These are phyloP conservation scores for Papilio gigon DNA, from an alignment of 2,888 invertebrate species.

Conservation along the genomic window DNA sequence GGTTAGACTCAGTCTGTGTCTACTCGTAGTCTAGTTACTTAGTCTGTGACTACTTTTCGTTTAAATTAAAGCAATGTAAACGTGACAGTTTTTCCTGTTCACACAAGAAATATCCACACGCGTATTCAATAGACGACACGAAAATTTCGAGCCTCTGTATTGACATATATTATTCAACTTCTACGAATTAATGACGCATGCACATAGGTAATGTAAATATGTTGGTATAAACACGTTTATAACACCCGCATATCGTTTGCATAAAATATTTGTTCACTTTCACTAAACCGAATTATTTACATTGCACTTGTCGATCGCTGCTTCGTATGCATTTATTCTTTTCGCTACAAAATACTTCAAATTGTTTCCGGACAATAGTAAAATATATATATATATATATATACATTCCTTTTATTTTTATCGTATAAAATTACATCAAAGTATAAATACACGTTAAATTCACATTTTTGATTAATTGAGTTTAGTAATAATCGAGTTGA, in stretches of 20 bases:
- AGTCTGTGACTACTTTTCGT: not conserved
- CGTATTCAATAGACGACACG: not conserved
- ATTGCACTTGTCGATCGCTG: conserved; percentile 28
- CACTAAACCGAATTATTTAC: conserved; percentile 47
- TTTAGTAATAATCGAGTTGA: no score
- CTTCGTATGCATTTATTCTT: not conserved
- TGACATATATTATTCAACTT: conserved; percentile 23
- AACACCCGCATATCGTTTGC: conserved; percentile 28
- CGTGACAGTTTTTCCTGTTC: conserved; percentile 6
- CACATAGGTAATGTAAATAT: not conserved
- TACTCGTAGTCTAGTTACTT: no score
- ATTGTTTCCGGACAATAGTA: no score
- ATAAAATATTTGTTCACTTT: conserved; percentile 43
- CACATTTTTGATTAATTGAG: not conserved
- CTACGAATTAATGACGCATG: conserved; percentile 23
- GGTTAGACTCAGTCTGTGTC: no score
- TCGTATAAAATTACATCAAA: not conserved
- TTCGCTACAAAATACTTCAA: not conserved
- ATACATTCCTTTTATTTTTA: not conserved
- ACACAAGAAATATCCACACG: not conserved
- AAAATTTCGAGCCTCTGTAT: not conserved
- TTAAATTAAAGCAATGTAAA: conserved; percentile 8
- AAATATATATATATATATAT: no score
- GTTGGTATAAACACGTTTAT: not conserved
- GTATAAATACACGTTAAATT: not conserved